Evolutionary conservation across 2,113 vertebrate genomes (phyloP), one percentile per base, ranked within the genome.

Genomic region (Riparia riparia): DNA sequence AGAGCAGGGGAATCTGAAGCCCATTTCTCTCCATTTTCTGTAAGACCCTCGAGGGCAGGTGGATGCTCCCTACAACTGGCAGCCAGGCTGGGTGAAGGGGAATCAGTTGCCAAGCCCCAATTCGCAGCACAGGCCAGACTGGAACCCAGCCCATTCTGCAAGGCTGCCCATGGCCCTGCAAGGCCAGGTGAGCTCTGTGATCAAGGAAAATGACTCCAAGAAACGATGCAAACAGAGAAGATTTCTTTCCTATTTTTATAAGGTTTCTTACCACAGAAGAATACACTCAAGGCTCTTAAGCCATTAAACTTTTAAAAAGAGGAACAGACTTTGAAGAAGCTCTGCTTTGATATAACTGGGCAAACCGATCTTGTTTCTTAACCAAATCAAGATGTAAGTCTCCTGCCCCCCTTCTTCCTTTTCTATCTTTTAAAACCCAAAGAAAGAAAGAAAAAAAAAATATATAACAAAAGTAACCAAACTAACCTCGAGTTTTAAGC

Each of bases 201-300:
- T 49, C 60, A 56, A 68, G 20, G 18, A 34, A 95, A 86, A 71
- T 2, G 0, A 42, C 21, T 92, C 39, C 19, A 88, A 47, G 16
- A 53, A n/a, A 72, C 91, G 34, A 80, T 34, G 71, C 42, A 86
- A 82, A 79, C 47, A 53, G 49, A 71, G 51, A 14, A 74, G 47
- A 81, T 81, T 77, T 60, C 50, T 74, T 92, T 77, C 71, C 82
- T 96, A 61, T 58, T 95, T 95, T 70, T 63, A 69, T 37, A 88
- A 37, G 9, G 11, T 70, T 95, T 95, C 68, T 80, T 80, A 90
- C 66, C 26, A 78, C 54, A 91, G 32, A 64, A 87, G 26, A 95
- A 79, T 25, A 93, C n/a, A 54, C 32, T 89, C 0, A 0, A 85
- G 70, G 42, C 54, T 93, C 58, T 85, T 86, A 54, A 69, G 29